Percentiles rank a stretch among this genome's conserved stretches.
These are phyloP conservation scores for Rousettus leschenaultii DNA, from an alignment of 2,113 vertebrate species.

Conservation along the genomic window DNA sequence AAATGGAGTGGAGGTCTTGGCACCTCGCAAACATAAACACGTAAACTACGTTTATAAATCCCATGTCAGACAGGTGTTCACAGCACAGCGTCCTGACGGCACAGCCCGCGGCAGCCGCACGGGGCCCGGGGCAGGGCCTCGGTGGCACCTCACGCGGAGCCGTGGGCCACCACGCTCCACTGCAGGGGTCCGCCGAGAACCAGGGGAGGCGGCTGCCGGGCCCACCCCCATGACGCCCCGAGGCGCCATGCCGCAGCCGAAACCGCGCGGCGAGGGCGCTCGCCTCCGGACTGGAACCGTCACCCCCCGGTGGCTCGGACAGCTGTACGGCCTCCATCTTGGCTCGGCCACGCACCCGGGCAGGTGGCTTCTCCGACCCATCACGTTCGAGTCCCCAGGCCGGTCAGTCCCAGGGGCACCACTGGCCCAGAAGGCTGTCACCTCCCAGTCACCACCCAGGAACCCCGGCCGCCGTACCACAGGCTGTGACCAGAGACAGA, in stretches of 20 bases:
- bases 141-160: too few species aligned
- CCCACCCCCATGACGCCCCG: not conserved
- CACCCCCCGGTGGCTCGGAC: not conserved
- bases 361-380: fast-evolving
- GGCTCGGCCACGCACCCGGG: not conserved
- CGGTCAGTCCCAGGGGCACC: not conserved
- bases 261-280: too few species aligned
- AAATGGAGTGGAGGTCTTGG: slow-evolving; percentile 72
- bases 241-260: slow-evolving; percentile 53
- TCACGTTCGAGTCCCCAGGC: not conserved
- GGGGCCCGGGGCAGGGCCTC: slow-evolving; percentile 67
- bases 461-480: not conserved
- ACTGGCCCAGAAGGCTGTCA: slow-evolving; percentile 48
- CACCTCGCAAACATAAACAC: slow-evolving; percentile 79
- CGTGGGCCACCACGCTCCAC: not conserved
- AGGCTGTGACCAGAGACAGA: too few species aligned
- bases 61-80: slow-evolving; percentile 74
- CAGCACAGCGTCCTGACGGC: slow-evolving; percentile 70
- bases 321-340: fast-evolving
- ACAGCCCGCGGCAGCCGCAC: slow-evolving; percentile 69
- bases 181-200: too few species aligned
- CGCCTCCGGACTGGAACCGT: fast-evolving
- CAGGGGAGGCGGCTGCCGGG: fast-evolving
- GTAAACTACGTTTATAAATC: slow-evolving; percentile 79
- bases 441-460: not conserved